phyloP scores from a whole-genome alignment of 2,797 vertebrate genomes.

The Melanotaenia pygmaea region DNA sequence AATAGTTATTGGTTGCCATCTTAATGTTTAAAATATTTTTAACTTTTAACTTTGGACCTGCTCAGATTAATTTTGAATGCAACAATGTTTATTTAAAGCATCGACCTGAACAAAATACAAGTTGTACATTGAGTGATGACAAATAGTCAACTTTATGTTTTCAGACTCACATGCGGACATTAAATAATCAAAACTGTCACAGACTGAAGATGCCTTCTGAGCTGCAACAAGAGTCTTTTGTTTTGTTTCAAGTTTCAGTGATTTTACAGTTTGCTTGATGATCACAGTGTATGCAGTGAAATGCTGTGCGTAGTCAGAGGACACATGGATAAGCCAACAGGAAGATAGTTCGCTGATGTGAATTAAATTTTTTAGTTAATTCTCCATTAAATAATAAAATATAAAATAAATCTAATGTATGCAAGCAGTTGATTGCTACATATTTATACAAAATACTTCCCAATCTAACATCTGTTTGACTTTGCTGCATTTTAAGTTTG shows the following conservation, averaged over 20 bases:
- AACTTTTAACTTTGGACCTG: background rate
- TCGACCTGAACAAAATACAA: background rate
- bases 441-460: background rate
- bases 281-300: constrained; percentile 8
- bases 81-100: background rate
- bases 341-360: background rate
- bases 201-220: constrained; percentile 11
- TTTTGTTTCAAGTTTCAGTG: constrained; percentile 14
- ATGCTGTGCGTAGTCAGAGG: constrained; percentile 9
- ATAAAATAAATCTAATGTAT: background rate
- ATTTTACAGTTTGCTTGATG: constrained; percentile 10
- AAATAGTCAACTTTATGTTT: background rate
- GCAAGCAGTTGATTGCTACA: too few species aligned
- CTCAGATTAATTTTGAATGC: background rate
- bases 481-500: background rate
- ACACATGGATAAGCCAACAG: background rate
- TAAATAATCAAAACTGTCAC: constrained; percentile 26
- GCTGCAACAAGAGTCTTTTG: constrained; percentile 7
- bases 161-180: background rate
- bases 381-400: too few species aligned
- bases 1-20: background rate
- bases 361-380: background rate
- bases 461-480: background rate
- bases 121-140: background rate
- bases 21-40: background rate